These are phyloP conservation scores for Adoxophyes honmai DNA, from an alignment of 1,140 invertebrate species.

Conservation along the genomic window DNA sequence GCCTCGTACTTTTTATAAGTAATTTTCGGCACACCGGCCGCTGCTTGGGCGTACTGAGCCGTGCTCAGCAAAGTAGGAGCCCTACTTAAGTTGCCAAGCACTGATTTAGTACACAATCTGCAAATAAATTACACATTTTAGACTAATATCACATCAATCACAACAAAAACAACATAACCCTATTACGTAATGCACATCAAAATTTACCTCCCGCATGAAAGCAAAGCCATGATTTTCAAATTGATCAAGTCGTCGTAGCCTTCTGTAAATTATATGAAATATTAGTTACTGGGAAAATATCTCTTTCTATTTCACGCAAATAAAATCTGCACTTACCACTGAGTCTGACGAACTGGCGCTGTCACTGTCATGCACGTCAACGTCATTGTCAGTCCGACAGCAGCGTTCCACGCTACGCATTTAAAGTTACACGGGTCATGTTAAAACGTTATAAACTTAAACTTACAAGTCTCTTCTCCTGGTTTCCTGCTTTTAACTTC, in stretches of 20 bases:
- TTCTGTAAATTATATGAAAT: constrained; percentile 32
- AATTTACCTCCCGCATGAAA: constrained; percentile 59
- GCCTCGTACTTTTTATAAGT: constrained; percentile 52
- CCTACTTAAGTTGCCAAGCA: constrained; percentile 49
- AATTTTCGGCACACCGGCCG: constrained; percentile 51
- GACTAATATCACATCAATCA: background rate
- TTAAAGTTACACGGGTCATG: no score
- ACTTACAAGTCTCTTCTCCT: no score
- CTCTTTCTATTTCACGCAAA: constrained; percentile 20
- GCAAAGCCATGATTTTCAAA: constrained; percentile 48
- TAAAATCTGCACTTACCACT: constrained; percentile 28
- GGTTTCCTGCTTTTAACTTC: no score
- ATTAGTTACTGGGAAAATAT: constrained; percentile 14
- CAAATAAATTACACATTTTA: constrained; percentile 22
- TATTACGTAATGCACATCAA: constrained; percentile 50
- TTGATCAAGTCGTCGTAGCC: constrained; percentile 30
- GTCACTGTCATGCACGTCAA: background rate
- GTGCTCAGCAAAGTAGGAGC: constrained; percentile 40
- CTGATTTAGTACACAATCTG: constrained; percentile 52
- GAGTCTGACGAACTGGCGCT: constrained; percentile 14
- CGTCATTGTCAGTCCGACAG: background rate
- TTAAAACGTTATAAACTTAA: no score
- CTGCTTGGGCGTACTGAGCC: constrained; percentile 52
- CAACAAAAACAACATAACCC: constrained; percentile 29
- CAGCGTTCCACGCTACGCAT: background rate